Conservation (phyloP, 2,113 vertebrate genomes). For the Ptilonorhynchus violaceus region DNA sequence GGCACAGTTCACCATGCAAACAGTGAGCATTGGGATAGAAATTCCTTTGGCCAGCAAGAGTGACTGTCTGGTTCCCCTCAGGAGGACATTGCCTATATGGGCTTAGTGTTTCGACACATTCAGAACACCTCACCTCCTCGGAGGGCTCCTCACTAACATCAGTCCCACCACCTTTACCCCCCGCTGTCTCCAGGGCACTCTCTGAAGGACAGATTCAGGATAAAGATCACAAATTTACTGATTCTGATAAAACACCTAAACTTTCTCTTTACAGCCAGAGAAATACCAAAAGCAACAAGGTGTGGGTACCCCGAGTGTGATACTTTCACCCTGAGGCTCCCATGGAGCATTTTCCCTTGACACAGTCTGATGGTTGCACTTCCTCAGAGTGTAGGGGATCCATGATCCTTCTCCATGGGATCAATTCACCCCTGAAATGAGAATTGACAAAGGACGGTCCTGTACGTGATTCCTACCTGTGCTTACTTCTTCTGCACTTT, state of each 20-base stretch:
- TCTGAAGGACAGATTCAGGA: background rate
- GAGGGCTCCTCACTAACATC: background rate
- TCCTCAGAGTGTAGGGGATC: background rate
- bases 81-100: fast-evolving
- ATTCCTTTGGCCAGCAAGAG: background rate
- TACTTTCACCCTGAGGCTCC: background rate
- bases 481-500: background rate
- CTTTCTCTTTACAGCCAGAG: background rate
- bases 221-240: background rate
- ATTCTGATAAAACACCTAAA: background rate
- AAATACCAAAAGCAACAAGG: background rate
- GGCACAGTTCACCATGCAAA: background rate
- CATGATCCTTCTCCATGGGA: background rate
- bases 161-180: background rate
- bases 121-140: background rate
- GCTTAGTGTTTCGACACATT: background rate
- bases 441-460: fast-evolving
- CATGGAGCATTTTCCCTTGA: background rate
- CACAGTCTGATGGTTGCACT: background rate
- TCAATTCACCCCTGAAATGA: background rate
- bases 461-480: background rate
- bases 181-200: background rate
- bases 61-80: background rate
- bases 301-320: background rate
- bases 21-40: background rate